Evolutionary conservation across 1,140 invertebrate species (phyloP).

Genomic region (Drosophila tropicalis): DNA sequence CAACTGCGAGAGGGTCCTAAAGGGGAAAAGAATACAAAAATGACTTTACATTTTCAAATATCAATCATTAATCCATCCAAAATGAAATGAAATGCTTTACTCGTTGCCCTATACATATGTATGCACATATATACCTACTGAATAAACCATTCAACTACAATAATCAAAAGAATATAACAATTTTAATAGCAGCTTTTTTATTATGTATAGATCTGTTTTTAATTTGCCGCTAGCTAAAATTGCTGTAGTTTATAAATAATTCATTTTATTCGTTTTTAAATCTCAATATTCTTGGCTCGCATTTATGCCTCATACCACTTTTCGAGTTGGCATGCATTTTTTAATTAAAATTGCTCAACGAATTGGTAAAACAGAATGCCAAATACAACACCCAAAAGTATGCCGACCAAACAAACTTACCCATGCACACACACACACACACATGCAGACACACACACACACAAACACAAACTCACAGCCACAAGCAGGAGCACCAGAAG

Average conservation of each 20-base stretch:
- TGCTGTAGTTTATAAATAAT: neutral
- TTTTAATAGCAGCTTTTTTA: too few species aligned
- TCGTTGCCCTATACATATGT: too few species aligned
- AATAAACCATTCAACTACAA: too few species aligned
- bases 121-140: too few species aligned
- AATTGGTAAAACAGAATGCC: conserved; percentile 54
- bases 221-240: neutral
- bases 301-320: neutral
- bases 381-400: conserved; percentile 33
- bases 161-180: too few species aligned
- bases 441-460: conserved; percentile 17
- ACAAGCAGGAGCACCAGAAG: neutral
- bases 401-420: conserved; percentile 27
- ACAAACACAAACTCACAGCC: conserved; percentile 6
- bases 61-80: too few species aligned
- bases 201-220: neutral
- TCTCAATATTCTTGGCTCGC: conserved; percentile 1
- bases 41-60: too few species aligned
- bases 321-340: conserved; percentile 31
- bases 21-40: neutral
- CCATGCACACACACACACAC: conserved; percentile 30
- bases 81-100: too few species aligned
- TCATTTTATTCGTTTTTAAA: conserved; percentile 3
- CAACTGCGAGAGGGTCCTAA: conserved; percentile 59
- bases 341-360: conserved; percentile 71